Conservation (phyloP, 2,888 invertebrate species). For the Scaptodrosophila latifasciaeformis region DNA sequence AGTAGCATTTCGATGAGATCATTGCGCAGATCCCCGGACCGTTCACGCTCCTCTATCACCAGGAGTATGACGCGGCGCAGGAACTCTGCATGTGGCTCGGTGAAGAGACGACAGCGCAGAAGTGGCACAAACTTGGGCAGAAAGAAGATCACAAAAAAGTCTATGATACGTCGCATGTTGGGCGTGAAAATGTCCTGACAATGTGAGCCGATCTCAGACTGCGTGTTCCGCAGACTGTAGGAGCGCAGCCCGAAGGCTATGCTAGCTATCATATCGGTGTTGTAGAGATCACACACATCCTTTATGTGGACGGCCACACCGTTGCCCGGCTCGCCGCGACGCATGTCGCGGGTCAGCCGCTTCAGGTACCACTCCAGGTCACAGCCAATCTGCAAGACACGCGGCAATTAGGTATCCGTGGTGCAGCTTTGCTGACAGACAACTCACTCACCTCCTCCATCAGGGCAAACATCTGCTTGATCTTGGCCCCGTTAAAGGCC, state of each 20-base stretch:
- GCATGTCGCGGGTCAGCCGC: slow-evolving; percentile 54
- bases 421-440: slow-evolving; percentile 4
- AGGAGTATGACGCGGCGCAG: slow-evolving; percentile 73
- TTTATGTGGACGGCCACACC: slow-evolving; percentile 63
- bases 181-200: slow-evolving; percentile 73
- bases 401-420: neutral
- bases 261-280: slow-evolving; percentile 76
- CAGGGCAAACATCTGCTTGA: slow-evolving; percentile 74
- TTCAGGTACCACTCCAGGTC: slow-evolving; percentile 70
- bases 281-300: slow-evolving; percentile 72
- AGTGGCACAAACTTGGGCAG: slow-evolving; percentile 72
- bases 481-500: slow-evolving; percentile 74
- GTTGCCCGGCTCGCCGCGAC: slow-evolving; percentile 44
- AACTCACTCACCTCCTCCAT: slow-evolving; percentile 67
- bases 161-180: slow-evolving; percentile 67
- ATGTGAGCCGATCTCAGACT: slow-evolving; percentile 73
- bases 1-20: slow-evolving; percentile 77
- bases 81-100: slow-evolving; percentile 68
- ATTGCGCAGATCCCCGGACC: slow-evolving; percentile 72
- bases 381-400: slow-evolving; percentile 61
- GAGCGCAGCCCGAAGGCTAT: slow-evolving; percentile 76
- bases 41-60: slow-evolving; percentile 74
- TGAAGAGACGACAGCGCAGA: slow-evolving; percentile 66
- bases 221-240: slow-evolving; percentile 74
- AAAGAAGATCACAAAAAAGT: slow-evolving; percentile 74